Percentiles rank a stretch among this genome's conserved stretches.
phyloP scores from a whole-genome alignment of 2,888 invertebrate genomes.

The Lepidonotus clava region DNA sequence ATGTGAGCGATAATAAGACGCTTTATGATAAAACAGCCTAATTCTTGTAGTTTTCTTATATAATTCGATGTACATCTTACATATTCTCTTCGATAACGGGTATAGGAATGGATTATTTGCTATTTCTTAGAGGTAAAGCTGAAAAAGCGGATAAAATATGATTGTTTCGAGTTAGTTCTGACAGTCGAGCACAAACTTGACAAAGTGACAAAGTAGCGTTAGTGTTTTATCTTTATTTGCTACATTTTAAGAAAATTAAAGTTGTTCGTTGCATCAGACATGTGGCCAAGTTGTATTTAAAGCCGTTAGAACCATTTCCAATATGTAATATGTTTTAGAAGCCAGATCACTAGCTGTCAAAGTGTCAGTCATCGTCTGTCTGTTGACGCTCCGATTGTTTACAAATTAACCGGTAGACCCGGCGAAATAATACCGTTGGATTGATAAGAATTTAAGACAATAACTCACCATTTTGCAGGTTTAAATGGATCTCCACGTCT shows the following conservation, averaged over 20 bases:
- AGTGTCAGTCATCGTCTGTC: neutral
- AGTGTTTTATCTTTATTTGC: neutral
- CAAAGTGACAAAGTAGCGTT: too few relatives aligned
- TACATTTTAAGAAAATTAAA: neutral
- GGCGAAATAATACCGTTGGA: neutral
- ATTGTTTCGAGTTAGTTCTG: neutral
- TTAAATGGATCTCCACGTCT: neutral
- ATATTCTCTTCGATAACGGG: too few relatives aligned
- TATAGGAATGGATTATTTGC: too few relatives aligned
- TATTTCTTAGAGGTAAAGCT: too few relatives aligned
- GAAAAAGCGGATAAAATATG: too few relatives aligned
- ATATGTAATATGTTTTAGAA: neutral
- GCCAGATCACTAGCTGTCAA: neutral
- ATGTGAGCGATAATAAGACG: neutral
- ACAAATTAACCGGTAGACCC: neutral
- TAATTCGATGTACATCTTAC: too few relatives aligned
- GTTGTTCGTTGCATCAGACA: neutral
- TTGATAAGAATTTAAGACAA: neutral
- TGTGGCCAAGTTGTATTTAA: neutral
- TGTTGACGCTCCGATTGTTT: neutral
- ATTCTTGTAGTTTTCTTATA: too few relatives aligned
- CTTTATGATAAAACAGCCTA: neutral
- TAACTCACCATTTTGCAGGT: slow-evolving; percentile 22
- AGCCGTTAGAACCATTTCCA: neutral
- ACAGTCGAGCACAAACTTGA: too few relatives aligned